Evolutionary conservation across 2,888 invertebrate genomes (phyloP).

Genomic region (Leptopilina drosophilae): DNA sequence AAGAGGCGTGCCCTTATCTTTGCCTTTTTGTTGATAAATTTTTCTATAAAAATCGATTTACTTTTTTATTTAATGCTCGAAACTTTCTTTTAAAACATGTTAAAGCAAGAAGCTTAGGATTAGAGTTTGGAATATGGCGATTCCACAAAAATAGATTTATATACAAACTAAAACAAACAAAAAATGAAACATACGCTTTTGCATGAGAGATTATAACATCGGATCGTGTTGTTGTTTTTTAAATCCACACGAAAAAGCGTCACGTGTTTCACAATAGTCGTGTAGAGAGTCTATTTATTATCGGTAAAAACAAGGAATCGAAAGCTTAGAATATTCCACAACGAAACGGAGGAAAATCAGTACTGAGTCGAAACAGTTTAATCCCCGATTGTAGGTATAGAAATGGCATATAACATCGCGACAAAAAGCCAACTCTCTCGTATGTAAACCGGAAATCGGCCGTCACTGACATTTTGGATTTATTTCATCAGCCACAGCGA

Average conservation of each 20-base stretch:
- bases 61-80: too few relatives aligned
- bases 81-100: background rate
- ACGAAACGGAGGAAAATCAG: constrained; percentile 23
- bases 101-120: constrained; percentile 2
- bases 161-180: background rate
- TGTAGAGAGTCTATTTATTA: background rate
- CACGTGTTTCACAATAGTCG: background rate
- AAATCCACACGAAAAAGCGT: background rate
- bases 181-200: background rate
- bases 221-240: background rate
- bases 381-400: constrained; percentile 29
- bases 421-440: constrained; percentile 25
- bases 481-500: constrained; percentile 31
- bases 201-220: background rate
- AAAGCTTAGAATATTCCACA: constrained; percentile 3
- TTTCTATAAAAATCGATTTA: too few relatives aligned
- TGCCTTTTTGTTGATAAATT: too few relatives aligned
- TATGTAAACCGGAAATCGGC: constrained; percentile 30
- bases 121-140: background rate
- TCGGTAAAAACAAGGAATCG: constrained; percentile 18
- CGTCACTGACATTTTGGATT: constrained; percentile 40
- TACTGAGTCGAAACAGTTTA: constrained; percentile 19
- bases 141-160: background rate
- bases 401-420: constrained; percentile 6
- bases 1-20: too few relatives aligned